Conservation (phyloP, 1,140 invertebrate genomes). For the Epicauta chinensis region DNA sequence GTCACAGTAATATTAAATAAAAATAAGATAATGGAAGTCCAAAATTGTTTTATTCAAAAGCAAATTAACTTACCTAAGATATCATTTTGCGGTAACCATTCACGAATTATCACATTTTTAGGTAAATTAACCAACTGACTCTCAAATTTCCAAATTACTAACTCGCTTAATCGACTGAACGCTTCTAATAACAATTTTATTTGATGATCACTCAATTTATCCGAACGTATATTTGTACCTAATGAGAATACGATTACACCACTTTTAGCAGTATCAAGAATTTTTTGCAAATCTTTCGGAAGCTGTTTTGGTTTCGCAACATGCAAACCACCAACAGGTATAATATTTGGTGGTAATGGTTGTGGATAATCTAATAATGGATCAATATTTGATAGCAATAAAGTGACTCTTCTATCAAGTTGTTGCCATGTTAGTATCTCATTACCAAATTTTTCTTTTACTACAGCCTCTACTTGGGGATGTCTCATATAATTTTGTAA, state of each 20-base stretch:
- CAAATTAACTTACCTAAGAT: too few species aligned
- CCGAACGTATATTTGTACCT: conserved; percentile 26
- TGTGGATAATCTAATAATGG: conserved; percentile 41
- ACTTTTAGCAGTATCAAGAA: conserved; percentile 25
- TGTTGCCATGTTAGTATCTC: conserved; percentile 16
- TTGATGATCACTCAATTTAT: conserved; percentile 11
- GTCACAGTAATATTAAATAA: too few species aligned
- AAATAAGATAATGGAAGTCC: too few species aligned
- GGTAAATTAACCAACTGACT: conserved; percentile 15
- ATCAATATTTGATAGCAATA: conserved; percentile 44
- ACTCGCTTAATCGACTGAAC: conserved; percentile 18
- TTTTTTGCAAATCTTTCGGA: conserved; percentile 16
- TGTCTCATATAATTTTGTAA: too few species aligned
- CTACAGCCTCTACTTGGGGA: too few species aligned
- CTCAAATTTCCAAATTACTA: conserved; percentile 28
- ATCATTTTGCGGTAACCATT: conserved; percentile 26
- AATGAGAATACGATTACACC: conserved; percentile 30
- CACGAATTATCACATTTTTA: too few species aligned
- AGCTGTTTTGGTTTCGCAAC: conserved; percentile 35
- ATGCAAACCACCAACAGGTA: conserved; percentile 51
- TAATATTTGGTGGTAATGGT: conserved; percentile 45
- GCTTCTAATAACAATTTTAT: conserved; percentile 20
- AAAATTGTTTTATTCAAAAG: too few species aligned
- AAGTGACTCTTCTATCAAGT: conserved; percentile 19
- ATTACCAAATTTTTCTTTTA: conserved; percentile 11